Conservation (phyloP, 1,140 invertebrate genomes). For the Drosophila mauritiana region DNA sequence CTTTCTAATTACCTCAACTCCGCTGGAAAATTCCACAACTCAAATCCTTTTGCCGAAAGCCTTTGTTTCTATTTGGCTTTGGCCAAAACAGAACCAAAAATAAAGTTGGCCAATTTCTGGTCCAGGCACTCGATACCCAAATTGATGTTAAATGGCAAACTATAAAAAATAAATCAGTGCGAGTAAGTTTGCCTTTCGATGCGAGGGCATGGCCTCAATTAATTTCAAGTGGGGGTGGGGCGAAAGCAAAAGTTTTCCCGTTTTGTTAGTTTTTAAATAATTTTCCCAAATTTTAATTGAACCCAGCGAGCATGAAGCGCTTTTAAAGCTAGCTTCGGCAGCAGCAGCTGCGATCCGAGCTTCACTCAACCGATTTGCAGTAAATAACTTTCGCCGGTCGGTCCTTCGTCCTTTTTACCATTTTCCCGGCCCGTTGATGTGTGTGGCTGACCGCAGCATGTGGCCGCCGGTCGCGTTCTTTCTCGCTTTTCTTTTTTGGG, state of each 20-base stretch:
- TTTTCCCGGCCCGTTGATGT: constrained; percentile 64
- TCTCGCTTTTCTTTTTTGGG: constrained; percentile 32
- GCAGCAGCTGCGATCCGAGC: constrained; percentile 62
- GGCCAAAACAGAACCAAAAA: constrained; percentile 26
- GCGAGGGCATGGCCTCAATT: constrained; percentile 60
- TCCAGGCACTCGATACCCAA: constrained; percentile 60
- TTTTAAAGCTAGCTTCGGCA: constrained; percentile 51
- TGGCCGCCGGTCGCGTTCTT: constrained; percentile 33
- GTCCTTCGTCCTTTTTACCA: constrained; percentile 27
- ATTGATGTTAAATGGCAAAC: constrained; percentile 55
- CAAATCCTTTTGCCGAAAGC: constrained; percentile 27
- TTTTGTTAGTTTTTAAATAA: constrained; percentile 72
- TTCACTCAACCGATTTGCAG: constrained; percentile 76
- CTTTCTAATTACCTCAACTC: constrained; percentile 59
- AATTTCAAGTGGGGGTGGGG: constrained; percentile 36
- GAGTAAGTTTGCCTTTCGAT: constrained; percentile 22
- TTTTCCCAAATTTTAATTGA: constrained; percentile 74
- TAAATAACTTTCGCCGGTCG: constrained; percentile 76
- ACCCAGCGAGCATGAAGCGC: constrained; percentile 9
- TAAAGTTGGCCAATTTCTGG: constrained; percentile 63
- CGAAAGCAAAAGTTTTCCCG: constrained; percentile 59
- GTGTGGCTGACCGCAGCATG: constrained; percentile 78
- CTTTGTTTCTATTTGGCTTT: constrained; percentile 49
- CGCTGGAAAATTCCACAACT: constrained; percentile 26
- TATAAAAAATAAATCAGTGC: constrained; percentile 42